Conservation (phyloP, 2,888 invertebrate species). For the Cephus nigrinus region DNA sequence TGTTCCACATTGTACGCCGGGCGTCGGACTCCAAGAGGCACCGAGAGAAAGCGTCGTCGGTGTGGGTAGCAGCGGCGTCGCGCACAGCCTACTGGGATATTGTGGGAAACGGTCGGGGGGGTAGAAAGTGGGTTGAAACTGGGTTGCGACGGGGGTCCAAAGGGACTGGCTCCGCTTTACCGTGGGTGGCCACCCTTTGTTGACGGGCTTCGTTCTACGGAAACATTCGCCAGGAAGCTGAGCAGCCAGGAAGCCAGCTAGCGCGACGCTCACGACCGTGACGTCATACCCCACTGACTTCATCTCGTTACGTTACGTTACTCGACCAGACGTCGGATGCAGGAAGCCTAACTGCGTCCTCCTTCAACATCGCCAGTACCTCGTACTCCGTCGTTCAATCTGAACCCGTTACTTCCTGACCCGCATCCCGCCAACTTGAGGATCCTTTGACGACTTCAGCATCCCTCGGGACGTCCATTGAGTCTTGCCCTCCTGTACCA, state of each 20-base stretch:
- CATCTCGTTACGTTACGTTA: constrained; percentile 63
- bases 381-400: neutral
- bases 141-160: neutral
- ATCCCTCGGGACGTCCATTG: neutral
- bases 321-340: constrained; percentile 60
- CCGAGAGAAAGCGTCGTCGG: neutral
- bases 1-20: neutral
- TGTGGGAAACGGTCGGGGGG: neutral
- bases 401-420: neutral
- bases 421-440: neutral
- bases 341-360: constrained; percentile 45
- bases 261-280: constrained; percentile 64
- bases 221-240: constrained; percentile 59
- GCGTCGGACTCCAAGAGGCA: neutral
- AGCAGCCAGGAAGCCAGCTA: constrained; percentile 42
- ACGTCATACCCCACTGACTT: constrained; percentile 69
- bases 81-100: neutral
- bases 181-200: constrained; percentile 50
- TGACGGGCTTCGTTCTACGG: constrained; percentile 49
- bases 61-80: neutral
- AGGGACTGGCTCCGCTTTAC: neutral
- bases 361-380: neutral
- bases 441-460: neutral
- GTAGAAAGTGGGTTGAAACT: neutral
- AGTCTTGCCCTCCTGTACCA: neutral